Percentiles rank a stretch among this genome's conserved stretches.
phyloP scores from a whole-genome alignment of 2,888 invertebrate species.

The Aporophyla lueneburgensis region DNA sequence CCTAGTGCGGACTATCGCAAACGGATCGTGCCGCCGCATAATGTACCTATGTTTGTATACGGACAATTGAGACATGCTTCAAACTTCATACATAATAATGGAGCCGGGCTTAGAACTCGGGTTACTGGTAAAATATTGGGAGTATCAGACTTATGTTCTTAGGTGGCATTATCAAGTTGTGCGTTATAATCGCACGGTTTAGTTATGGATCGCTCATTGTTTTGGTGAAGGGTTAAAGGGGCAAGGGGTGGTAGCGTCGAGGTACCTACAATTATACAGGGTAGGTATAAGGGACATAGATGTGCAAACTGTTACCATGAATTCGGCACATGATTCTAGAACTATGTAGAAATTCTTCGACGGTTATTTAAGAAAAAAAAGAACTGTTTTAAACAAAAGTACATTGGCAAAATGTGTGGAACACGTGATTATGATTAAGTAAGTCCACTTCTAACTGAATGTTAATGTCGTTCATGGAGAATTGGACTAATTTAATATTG shows the following conservation, averaged over 20 bases:
- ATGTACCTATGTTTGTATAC: slow-evolving; percentile 68
- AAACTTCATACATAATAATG: slow-evolving; percentile 74
- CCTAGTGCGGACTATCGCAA: slow-evolving; percentile 46
- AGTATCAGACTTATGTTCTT: slow-evolving; percentile 70
- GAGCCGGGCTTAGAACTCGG: slow-evolving; percentile 71
- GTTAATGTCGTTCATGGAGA: neutral
- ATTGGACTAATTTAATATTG: neutral
- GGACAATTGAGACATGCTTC: slow-evolving; percentile 75
- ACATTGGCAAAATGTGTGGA: no score
- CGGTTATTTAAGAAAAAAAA: neutral
- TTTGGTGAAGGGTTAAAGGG: slow-evolving; percentile 30
- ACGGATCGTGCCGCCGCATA: slow-evolving; percentile 70
- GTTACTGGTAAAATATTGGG: slow-evolving; percentile 72
- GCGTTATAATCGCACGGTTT: slow-evolving; percentile 63
- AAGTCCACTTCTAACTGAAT: no score
- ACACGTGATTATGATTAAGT: neutral
- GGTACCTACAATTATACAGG: neutral
- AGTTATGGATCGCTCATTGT: slow-evolving; percentile 63
- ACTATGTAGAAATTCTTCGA: neutral
- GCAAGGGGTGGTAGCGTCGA: neutral
- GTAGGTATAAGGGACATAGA: neutral
- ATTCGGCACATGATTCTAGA: neutral
- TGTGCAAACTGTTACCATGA: neutral
- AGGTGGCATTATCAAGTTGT: slow-evolving; percentile 66
- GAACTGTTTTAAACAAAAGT: no score